Conservation (phyloP, 2,113 vertebrate genomes). For the Turnix velox region DNA sequence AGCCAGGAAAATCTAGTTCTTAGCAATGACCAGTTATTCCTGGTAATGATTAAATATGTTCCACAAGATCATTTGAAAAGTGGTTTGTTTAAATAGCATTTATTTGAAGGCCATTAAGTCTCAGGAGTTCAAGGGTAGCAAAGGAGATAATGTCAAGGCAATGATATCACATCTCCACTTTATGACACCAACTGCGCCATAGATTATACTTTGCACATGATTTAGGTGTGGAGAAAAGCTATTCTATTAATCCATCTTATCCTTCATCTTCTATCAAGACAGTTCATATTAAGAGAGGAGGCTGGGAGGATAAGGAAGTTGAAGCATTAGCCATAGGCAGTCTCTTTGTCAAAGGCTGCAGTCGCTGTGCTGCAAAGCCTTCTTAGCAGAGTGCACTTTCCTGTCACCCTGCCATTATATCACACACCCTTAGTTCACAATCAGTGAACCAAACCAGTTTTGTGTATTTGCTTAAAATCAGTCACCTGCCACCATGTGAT, state of each 20-base stretch:
- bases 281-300: background rate
- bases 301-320: background rate
- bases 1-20: conserved; percentile 51
- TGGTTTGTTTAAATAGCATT: conserved; percentile 67
- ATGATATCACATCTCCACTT: conserved; percentile 59
- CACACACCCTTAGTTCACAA: background rate
- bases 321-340: background rate
- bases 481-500: background rate
- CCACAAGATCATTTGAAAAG: conserved; percentile 58
- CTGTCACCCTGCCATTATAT: background rate
- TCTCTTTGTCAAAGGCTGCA: background rate
- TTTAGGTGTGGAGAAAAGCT: conserved; percentile 59
- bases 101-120: conserved; percentile 68
- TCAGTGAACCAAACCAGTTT: background rate
- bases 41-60: conserved; percentile 70
- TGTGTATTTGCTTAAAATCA: background rate
- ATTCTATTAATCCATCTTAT: conserved; percentile 56
- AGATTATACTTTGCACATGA: conserved; percentile 61
- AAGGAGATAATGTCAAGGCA: conserved; percentile 38
- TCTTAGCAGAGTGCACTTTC: background rate
- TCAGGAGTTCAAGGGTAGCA: conserved; percentile 68
- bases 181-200: conserved; percentile 50
- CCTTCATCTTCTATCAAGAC: conserved; percentile 54
- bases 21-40: conserved; percentile 22
- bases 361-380: background rate